Percentiles rank a stretch among this genome's conserved stretches.
phyloP scores from a whole-genome alignment of 2,888 invertebrate species.

The Halocaridina rubra region DNA sequence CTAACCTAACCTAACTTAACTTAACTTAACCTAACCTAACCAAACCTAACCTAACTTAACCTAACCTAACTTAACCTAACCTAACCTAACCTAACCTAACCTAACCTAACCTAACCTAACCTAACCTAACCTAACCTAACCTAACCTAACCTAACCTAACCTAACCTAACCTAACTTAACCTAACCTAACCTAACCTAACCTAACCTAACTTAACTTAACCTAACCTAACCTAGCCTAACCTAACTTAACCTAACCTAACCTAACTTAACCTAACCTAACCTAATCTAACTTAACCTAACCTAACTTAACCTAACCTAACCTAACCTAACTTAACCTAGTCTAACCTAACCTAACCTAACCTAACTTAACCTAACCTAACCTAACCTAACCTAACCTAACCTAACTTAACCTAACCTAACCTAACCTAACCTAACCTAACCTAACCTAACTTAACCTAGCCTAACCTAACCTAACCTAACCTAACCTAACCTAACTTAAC shows the following conservation, averaged over 20 bases:
- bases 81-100: no score
- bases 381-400: conserved; percentile 22
- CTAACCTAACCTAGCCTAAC: neutral
- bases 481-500: conserved; percentile 5
- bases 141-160: no score
- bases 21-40: no score
- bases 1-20: no score
- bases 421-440: conserved; percentile 10
- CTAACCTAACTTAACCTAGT: conserved; percentile 22
- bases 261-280: no score
- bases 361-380: conserved; percentile 10
- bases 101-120: no score
- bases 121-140: no score
- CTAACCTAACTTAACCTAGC: conserved; percentile 7
- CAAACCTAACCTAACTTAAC: no score
- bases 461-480: conserved; percentile 8
- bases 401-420: conserved; percentile 11
- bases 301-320: conserved; percentile 16
- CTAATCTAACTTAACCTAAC: conserved; percentile 24
- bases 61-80: no score
- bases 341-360: conserved; percentile 17
- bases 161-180: no score
- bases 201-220: neutral
- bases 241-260: conserved; percentile 15
- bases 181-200: no score